These are phyloP conservation scores for Psittacus erithacus DNA, from an alignment of 2,113 vertebrate genomes.

Conservation along the genomic window DNA sequence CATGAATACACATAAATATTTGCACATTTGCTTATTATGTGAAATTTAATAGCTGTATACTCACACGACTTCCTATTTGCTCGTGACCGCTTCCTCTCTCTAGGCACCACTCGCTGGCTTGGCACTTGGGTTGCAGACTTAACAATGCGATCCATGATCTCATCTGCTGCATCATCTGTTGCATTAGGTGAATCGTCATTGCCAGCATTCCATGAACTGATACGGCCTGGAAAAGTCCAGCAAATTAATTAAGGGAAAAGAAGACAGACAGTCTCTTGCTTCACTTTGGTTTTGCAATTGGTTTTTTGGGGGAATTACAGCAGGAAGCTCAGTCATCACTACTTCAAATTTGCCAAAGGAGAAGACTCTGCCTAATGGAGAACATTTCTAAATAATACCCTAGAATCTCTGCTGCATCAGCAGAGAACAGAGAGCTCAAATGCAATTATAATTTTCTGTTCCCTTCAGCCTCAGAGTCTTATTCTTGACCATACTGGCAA, in stretches of 20 bases:
- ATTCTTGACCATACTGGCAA: neutral
- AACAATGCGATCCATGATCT: slow-evolving; percentile 98
- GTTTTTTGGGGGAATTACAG: neutral
- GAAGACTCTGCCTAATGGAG: neutral
- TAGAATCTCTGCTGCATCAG: neutral
- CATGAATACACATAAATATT: accelerated
- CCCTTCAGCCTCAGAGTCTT: neutral
- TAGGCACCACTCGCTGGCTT: slow-evolving; percentile 86
- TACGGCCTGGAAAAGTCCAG: slow-evolving; percentile 77
- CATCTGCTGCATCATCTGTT: slow-evolving; percentile 90
- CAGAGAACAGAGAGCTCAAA: neutral
- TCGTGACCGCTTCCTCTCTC: slow-evolving; percentile 91
- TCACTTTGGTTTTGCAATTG: neutral
- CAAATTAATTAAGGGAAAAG: neutral
- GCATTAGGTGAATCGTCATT: slow-evolving; percentile 84
- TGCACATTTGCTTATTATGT: neutral
- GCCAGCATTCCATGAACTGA: slow-evolving; percentile 82
- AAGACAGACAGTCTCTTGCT: neutral
- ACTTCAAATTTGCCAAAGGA: neutral
- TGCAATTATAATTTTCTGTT: neutral
- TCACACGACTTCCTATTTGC: slow-evolving; percentile 95
- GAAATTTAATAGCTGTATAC: slow-evolving; percentile 41
- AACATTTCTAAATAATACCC: slow-evolving; percentile 20
- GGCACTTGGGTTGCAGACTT: slow-evolving; percentile 96
- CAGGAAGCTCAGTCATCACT: neutral